Percentiles rank a stretch among this genome's conserved stretches.
phyloP scores from a whole-genome alignment of 2,888 invertebrate genomes.

The Pecten maximus region DNA sequence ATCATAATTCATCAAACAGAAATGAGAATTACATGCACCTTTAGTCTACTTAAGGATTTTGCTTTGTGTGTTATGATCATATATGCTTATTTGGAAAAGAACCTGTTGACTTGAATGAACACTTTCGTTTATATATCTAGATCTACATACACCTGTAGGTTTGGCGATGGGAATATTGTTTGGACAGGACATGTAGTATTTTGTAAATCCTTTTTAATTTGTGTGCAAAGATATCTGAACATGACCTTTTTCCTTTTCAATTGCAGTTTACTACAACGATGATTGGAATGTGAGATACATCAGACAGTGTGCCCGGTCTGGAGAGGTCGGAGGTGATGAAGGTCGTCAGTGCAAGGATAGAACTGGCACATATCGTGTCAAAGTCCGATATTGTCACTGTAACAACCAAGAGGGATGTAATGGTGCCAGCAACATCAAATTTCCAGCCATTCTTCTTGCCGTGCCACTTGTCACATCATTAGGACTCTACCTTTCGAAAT shows the following conservation, averaged over 20 bases:
- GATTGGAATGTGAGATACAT: slow-evolving; percentile 81
- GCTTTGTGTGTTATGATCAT: no score
- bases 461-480: slow-evolving; percentile 23
- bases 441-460: slow-evolving; percentile 10
- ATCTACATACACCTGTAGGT: no score
- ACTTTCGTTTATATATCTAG: no score
- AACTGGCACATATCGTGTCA: slow-evolving; percentile 80
- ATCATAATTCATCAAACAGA: no score
- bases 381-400: slow-evolving; percentile 82
- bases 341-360: slow-evolving; percentile 79
- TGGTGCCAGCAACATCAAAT: slow-evolving; percentile 23
- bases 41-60: no score
- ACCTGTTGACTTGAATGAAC: no score
- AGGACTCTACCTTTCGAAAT: slow-evolving; percentile 6
- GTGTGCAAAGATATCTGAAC: no score
- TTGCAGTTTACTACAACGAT: slow-evolving; percentile 80
- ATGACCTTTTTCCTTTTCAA: slow-evolving; percentile 37
- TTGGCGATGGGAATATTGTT: no score
- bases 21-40: no score
- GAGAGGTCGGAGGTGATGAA: slow-evolving; percentile 79
- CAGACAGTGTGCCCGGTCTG: slow-evolving; percentile 81
- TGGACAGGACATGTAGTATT: no score
- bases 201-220: no score
- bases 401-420: slow-evolving; percentile 83
- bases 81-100: no score